Evolutionary conservation across 2,797 vertebrate genomes (phyloP).

Genomic region (Eidolon dupreanum): DNA sequence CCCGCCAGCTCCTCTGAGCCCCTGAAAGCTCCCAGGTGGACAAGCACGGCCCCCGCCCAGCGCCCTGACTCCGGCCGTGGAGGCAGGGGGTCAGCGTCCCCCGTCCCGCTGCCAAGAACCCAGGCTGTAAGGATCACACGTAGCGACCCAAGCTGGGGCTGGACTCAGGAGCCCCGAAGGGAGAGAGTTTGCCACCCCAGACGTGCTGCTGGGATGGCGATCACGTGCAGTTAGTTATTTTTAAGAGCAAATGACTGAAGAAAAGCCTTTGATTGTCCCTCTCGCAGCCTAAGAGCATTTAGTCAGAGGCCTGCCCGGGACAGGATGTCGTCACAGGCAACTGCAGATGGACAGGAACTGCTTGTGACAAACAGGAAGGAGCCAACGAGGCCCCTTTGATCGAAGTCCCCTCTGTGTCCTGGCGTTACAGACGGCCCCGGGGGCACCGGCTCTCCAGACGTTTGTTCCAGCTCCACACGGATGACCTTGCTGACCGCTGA

Average conservation of each 20-base stretch:
- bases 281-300: fast-evolving
- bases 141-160: fast-evolving
- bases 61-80: neutral
- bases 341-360: fast-evolving
- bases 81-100: neutral
- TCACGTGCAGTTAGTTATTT: neutral
- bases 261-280: too few relatives aligned
- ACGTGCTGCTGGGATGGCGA: neutral
- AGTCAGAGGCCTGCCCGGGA: neutral
- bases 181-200: neutral
- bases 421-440: fast-evolving
- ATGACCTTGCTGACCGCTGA: neutral
- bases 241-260: neutral
- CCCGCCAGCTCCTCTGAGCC: neutral
- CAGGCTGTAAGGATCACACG: neutral
- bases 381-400: neutral
- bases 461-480: fast-evolving
- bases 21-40: neutral
- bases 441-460: too few relatives aligned
- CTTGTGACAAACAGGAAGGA: neutral
- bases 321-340: neutral
- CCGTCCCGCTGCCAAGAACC: neutral
- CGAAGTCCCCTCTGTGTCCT: neutral
- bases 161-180: too few relatives aligned
- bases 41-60: fast-evolving